Percentiles rank a stretch among this genome's conserved stretches.
Conservation (phyloP, 2,797 vertebrate species). For the Sebastes trivittatus region DNA sequence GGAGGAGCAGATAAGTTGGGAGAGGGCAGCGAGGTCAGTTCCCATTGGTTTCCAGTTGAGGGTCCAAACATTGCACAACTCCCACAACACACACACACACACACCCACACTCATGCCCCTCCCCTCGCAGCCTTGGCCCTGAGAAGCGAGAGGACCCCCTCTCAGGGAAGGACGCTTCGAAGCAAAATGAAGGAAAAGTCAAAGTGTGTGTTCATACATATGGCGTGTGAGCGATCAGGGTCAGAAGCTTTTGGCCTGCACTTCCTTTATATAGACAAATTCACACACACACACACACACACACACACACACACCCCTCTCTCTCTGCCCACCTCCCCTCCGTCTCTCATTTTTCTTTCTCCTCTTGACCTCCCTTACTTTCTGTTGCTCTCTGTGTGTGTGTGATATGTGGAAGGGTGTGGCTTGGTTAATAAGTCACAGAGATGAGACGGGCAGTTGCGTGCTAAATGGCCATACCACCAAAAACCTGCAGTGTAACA, state of each 20-base stretch:
- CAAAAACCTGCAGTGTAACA: not conserved
- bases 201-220: not conserved
- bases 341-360: not conserved
- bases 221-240: not conserved
- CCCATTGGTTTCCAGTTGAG: conserved; percentile 52
- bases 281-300: conserved; percentile 5
- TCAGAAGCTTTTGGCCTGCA: not conserved
- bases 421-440: conserved; percentile 46
- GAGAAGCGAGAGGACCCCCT: conserved; percentile 23
- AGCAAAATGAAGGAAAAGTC: not conserved
- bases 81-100: conserved; percentile 1
- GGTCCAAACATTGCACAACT: conserved; percentile 64
- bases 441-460: conserved; percentile 28
- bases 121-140: conserved; percentile 1
- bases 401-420: not conserved
- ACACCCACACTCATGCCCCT: not conserved
- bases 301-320: not conserved
- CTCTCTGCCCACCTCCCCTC: not conserved
- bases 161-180: not conserved
- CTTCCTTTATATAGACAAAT: conserved; percentile 18
- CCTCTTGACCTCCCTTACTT: not conserved
- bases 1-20: conserved; percentile 2
- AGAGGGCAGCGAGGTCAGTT: conserved; percentile 49
- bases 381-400: not conserved
- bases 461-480: not conserved